Base-by-base conservation (phyloP, 2,888 invertebrate genomes). In the Pachycephus smyrnensis region DNA sequence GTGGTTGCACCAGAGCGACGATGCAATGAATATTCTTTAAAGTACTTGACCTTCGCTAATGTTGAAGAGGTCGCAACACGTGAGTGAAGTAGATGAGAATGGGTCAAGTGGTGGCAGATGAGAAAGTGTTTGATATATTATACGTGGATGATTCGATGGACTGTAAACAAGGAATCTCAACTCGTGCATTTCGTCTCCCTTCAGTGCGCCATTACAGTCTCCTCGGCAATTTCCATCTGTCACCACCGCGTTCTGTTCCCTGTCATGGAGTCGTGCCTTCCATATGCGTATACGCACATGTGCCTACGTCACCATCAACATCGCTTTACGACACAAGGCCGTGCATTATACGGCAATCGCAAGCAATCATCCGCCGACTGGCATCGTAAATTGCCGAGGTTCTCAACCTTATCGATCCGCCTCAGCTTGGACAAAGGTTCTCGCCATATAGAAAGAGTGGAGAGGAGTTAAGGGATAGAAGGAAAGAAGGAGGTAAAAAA, bases 311-410 rank as follows among this genome's bases (percentile, higher is more conserved):
- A 85, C 85, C 87, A 86, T 82, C 82, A 81, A 82, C 83, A 77
- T 74, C 84, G 83, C 76, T 84, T 91, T 91, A 91, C 88, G 91
- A 90, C 88, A 87, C 91, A 91, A 91, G 91, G 91, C 89, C 90
- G 90, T 89, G 89, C 89, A 86, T 88, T 88, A 89, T 87, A 88
- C 87, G 88, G 84, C 89, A 90, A 90, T 91, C 90, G 89, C 88
- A 86, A 88, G 88, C 89, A 89, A 91, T 91, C 91, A 90, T 90
- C 89, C 87, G 85, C 83, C 88, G 85, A 83, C 85, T 88, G 87
- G 86, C 87, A 89, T 90, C 90, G 88, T 91, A 91, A 91, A 91
- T 91, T 84, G 81, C 83, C 79, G 74, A 83, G 88, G 87, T 90
- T 91, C 91, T 89, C 90, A 91, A 90, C 88, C 88, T 89, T 88